Percentiles rank a stretch among this genome's conserved stretches.
These are phyloP conservation scores for Lepus americanus DNA, from an alignment of 2,113 vertebrate species.

Conservation along the genomic window DNA sequence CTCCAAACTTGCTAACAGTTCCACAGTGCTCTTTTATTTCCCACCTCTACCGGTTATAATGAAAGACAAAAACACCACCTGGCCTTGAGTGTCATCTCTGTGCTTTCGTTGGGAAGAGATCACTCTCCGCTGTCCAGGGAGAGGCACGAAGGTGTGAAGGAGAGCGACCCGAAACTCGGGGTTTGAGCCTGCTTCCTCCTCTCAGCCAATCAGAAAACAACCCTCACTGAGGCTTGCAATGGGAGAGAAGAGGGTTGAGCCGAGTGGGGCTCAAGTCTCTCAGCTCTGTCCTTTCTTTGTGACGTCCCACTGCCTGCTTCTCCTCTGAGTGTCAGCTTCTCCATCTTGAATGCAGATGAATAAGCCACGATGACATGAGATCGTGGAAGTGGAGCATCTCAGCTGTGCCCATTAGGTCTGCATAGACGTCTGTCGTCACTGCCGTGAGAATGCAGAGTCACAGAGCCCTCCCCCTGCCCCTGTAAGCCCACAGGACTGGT, in stretches of 20 bases:
- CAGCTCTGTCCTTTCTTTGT: background rate
- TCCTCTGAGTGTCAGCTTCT: background rate
- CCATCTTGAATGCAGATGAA: background rate
- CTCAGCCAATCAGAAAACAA: conserved; percentile 8
- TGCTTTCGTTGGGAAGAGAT: conserved; percentile 59
- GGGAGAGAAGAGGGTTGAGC: background rate
- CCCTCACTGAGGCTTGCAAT: background rate
- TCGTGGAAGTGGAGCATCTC: background rate
- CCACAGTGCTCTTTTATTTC: background rate
- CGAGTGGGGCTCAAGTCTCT: background rate
- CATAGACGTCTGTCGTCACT: background rate
- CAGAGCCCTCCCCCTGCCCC: background rate
- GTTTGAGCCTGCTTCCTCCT: conserved; percentile 47
- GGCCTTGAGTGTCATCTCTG: conserved; percentile 49
- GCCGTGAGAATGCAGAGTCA: conserved; percentile 63
- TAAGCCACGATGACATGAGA: background rate
- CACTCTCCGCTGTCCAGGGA: background rate
- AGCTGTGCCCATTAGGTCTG: background rate
- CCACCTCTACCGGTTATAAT: background rate
- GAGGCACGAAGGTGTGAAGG: fast-evolving
- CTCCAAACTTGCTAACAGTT: conserved; percentile 32
- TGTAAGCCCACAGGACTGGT: conserved; percentile 17
- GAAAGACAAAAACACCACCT: conserved; percentile 66
- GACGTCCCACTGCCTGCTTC: background rate
- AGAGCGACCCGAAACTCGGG: background rate